Evolutionary conservation across 2,113 vertebrate species (phyloP).

Genomic region (Pseudorectes ferrugineus): DNA sequence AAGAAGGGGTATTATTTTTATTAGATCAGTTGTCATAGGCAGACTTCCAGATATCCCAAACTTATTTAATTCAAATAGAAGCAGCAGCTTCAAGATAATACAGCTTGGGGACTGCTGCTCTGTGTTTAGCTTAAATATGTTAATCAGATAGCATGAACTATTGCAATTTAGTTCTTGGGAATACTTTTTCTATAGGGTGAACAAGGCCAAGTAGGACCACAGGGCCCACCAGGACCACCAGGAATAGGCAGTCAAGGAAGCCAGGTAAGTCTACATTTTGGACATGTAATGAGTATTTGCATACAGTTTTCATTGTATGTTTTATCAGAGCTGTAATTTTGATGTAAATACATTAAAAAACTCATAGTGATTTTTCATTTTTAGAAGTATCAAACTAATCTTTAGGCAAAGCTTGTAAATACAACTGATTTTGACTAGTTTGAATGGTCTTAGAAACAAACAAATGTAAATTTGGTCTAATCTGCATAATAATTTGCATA

Average conservation of each 20-base stretch:
- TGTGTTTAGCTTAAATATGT: background rate
- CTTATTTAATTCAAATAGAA: background rate
- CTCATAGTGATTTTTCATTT: background rate
- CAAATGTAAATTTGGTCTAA: background rate
- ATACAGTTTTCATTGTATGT: background rate
- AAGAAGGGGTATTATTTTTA: background rate
- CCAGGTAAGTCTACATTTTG: constrained; percentile 29
- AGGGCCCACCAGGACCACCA: constrained; percentile 71
- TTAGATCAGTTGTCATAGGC: background rate
- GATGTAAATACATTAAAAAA: background rate
- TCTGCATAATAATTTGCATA: background rate
- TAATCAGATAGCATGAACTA: background rate
- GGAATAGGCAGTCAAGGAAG: constrained; percentile 61
- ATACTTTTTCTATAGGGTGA: constrained; percentile 70
- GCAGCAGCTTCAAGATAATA: background rate
- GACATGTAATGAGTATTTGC: background rate
- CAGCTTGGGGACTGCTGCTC: background rate
- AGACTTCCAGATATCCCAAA: background rate
- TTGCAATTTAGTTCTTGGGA: background rate
- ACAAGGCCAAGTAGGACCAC: constrained; percentile 71
- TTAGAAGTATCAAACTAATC: background rate
- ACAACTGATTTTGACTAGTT: background rate
- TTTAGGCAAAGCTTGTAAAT: background rate
- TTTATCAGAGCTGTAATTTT: background rate
- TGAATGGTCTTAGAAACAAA: background rate